Evolutionary conservation across 2,113 vertebrate species (phyloP), one percentile per base, ranked within the genome.

Genomic region (Otocyon megalotis): DNA sequence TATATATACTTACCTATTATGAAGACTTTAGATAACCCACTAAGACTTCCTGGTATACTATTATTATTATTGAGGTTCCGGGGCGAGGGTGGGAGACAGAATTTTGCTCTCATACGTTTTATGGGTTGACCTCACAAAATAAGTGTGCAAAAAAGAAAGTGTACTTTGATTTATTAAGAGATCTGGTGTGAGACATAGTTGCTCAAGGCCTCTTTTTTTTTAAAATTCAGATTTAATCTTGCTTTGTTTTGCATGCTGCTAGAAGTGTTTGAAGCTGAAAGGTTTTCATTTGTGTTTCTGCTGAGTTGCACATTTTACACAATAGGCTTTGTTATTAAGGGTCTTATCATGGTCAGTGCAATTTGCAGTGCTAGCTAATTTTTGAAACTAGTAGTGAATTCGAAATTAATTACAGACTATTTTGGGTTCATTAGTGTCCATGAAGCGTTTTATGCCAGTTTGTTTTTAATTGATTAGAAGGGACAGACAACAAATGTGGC

Each of bases 351-450:
- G 98, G 86, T 83, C 93, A 95, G 60, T 74, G 93, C 97, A 96
- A 98, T 96, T 97, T 98, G 93, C 98, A 96, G 89, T 13, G 85
- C 93, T 98, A 97, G 96, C 95, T 96, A 97, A 98, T 98, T 98
- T 97, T 93, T 97, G 82, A 97, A 98, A 92, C 37, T 81, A 90
- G 26, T 88, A 95, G 90, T 97, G 96, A 97, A 96, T 97, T 98
- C 24, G 24, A 98, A 96, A 98, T 98, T 97, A 98, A 97, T 94
- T 98, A 95, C 90, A 89, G 96, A 95, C 97, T 95, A 96, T 96
- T 97, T 97, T 79, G 88, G 93, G 56, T 82, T 97, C 92, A 94
- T 96, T 98, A 88, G 62, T 96, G 93, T 94, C 65, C 88, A 16
- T 96, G 97, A 89, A 96, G 97, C 60, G 48, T 85, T 74, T 81